Percentiles rank a stretch among this genome's conserved stretches.
Evolutionary conservation across 2,888 invertebrate genomes (phyloP).

Genomic region (Chrysomela aeneicollis): DNA sequence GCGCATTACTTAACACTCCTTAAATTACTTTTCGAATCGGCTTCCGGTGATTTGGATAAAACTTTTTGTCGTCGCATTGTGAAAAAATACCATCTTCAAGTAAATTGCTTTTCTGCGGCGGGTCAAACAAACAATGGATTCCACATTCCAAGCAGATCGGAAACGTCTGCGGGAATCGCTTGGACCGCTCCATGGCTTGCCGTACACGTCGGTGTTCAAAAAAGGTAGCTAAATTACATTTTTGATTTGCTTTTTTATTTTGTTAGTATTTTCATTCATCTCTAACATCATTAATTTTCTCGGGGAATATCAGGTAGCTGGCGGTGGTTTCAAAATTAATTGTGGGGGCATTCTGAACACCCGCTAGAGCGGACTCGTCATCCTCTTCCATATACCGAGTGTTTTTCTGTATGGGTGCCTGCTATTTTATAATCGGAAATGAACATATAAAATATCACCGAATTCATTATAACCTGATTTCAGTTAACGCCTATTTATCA

Average conservation of each 20-base stretch:
- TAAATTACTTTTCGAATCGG: constrained; percentile 51
- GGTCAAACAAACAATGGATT: constrained; percentile 25
- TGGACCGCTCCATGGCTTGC: constrained; percentile 30
- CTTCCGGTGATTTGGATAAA: constrained; percentile 51
- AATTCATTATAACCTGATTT: too few species aligned
- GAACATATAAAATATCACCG: too few species aligned
- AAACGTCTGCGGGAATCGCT: constrained; percentile 12
- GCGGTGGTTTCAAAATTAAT: constrained; percentile 39
- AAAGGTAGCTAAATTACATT: constrained; percentile 52
- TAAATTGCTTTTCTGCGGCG: constrained; percentile 48
- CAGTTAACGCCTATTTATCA: too few species aligned
- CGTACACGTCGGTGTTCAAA: constrained; percentile 48
- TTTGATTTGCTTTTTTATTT: constrained; percentile 52
- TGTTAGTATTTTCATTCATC: constrained; percentile 53
- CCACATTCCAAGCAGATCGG: constrained; percentile 6
- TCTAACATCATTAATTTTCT: constrained; percentile 51
- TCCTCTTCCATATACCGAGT: not conserved
- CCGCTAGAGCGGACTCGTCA: constrained; percentile 35
- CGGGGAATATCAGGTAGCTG: constrained; percentile 51
- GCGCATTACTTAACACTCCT: constrained; percentile 40
- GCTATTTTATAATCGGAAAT: constrained; percentile 5
- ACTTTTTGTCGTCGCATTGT: constrained; percentile 48
- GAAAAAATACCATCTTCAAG: constrained; percentile 51
- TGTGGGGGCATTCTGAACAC: constrained; percentile 35
- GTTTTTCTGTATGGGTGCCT: constrained; percentile 6